Base-by-base conservation (phyloP, 1,140 invertebrate species). In the Probaryconus sp. region DNA sequence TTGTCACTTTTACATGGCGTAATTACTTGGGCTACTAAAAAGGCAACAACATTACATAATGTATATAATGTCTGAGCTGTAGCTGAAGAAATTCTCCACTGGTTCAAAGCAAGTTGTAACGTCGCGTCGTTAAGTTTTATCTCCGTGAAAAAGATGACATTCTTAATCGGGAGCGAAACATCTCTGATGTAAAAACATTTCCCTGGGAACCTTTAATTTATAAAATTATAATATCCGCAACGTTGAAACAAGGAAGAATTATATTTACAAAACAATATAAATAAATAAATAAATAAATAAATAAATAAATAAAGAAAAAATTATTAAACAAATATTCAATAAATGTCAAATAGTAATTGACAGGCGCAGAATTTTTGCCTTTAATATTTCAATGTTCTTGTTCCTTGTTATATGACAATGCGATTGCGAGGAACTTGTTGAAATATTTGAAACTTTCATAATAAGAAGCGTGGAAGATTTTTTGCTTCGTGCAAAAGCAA, bases 61-160 rank as follows among this genome's bases (percentile, higher is more conserved):
- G 9, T 11, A 33, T n/a, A 17, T 38, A 56, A 21, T 26, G 3
- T 56, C 10, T 42, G 42, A 31, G 13, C 4, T 13, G 10, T 4
- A 16, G 5, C 35, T 7, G 50, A 33, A 40, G 37, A 33, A 55
- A 56, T 42, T 42, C 38, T 43, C 13, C 13, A 17, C 31, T 56
- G 21, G 13, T 43, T 58, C 35, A 43, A 58, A 47, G 20, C 55
- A 31, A 26, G 55, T n/a, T n/a, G n/a, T 21, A 47, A 47, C 31
- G 30, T 38, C 26, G 37, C 16, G 28, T 43, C 53, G 38, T 56
- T 42, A 43, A 33, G 28, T 58, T 58, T 58, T 58, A 58, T 45
- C 20, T 58, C 20, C 30, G 18, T 17, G 26, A 45, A 45, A 45
- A 33, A 45, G 53, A 58, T 45, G 40, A 58, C 53, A 30, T 45